phyloP scores from a whole-genome alignment of 2,888 invertebrate genomes.

The Clostera curtula region DNA sequence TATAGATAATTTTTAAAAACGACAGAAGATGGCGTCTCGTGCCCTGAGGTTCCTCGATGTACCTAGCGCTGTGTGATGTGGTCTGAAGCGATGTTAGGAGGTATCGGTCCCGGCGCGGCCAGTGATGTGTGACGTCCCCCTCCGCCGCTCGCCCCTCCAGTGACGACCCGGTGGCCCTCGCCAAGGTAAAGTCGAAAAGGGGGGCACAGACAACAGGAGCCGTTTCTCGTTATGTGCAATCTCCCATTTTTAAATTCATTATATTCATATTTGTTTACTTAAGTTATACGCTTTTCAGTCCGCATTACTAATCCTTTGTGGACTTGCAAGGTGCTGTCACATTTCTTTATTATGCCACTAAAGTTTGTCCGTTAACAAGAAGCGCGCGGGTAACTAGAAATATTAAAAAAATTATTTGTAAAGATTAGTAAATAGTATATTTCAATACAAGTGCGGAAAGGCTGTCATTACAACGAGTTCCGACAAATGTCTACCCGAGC shows the following conservation, averaged over 20 bases:
- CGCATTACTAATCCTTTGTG: constrained; percentile 28
- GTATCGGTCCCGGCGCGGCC: constrained; percentile 36
- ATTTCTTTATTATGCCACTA: too few relatives aligned
- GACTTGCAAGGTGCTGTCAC: too few relatives aligned
- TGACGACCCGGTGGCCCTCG: constrained; percentile 23
- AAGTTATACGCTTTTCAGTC: constrained; percentile 29
- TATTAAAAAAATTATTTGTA: too few relatives aligned
- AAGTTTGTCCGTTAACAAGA: too few relatives aligned
- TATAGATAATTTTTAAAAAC: constrained; percentile 70
- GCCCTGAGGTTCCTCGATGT: constrained; percentile 64
- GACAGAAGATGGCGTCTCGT: constrained; percentile 71
- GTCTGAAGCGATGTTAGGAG: constrained; percentile 67
- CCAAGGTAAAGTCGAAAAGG: constrained; percentile 64
- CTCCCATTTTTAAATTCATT: constrained; percentile 52
- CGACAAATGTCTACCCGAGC: too few relatives aligned
- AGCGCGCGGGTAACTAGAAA: too few relatives aligned
- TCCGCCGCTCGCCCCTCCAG: constrained; percentile 25
- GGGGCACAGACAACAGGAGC: constrained; percentile 58
- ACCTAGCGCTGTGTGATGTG: constrained; percentile 69
- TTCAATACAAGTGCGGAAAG: too few relatives aligned
- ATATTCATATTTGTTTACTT: constrained; percentile 37
- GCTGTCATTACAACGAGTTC: too few relatives aligned
- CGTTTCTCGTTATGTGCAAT: constrained; percentile 58
- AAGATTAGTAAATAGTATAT: too few relatives aligned
- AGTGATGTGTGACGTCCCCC: constrained; percentile 24